Base-by-base conservation (phyloP, 92 coral and sea anemone genomes). In the Micromussa lordhowensis region DNA sequence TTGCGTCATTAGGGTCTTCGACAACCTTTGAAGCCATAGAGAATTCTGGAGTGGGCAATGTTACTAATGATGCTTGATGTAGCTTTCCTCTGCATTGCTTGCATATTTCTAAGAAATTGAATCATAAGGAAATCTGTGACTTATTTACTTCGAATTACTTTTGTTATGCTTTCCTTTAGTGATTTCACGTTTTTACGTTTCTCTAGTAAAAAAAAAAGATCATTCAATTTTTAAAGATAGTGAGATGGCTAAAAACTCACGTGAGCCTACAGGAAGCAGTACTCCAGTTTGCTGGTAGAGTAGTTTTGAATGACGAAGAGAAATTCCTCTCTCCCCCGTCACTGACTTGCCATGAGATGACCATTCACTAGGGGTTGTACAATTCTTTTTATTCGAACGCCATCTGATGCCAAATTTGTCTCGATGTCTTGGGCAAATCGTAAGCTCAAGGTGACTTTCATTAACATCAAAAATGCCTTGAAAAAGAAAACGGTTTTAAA, bases 351-450 rank as follows among this genome's bases (percentile, higher is more conserved):
- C 73, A 80, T 80, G 83, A 26, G 83, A 57, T 30, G 83, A 79
- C 83, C 71, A 59, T 54, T 34, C 77, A 58, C 72, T 88, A 3
- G 91, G 91, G 24, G 87, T 58, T 69, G 55, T 38, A 74, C 81
- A 88, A 16, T 32, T 71, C 81, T 40, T 82, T 29, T 73, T 82
- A 78, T 88, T 88, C 28, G 91, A 81, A 55, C 91, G 86, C 91
- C 91, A 81, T 57, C 91, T 72, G 58, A 88, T 88, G n/a, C 87
- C 87, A 81, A 88, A 88, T 85, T 69, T 35, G 76, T 82, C 82
- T 4, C 87, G 80, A 88, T 88, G 91, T 82, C 91, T 71, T 76
- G 91, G 75, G 81, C 81, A 88, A 88, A 88, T 88, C 28, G 91
- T 88, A 51, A 88, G 82, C 32, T 80, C 86, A 34, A 28, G 87